Conservation (phyloP, 2,888 invertebrate genomes). For the Drosophila quinaria region DNA sequence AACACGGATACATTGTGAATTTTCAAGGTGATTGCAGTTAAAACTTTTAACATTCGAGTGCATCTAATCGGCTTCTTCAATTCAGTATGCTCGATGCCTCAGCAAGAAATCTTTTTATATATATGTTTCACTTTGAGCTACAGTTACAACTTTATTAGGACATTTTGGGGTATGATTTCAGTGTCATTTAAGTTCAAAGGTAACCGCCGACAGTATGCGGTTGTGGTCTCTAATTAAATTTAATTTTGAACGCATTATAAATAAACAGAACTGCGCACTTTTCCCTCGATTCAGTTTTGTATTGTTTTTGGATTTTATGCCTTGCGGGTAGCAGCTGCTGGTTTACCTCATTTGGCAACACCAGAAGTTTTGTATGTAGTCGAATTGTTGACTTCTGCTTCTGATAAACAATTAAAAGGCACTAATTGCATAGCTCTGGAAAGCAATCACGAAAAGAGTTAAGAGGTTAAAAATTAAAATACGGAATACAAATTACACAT, state of each 20-base stretch:
- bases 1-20: slow-evolving; percentile 1
- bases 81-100: slow-evolving; percentile 12
- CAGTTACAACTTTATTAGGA: not conserved
- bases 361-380: slow-evolving; percentile 1
- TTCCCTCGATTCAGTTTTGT: not conserved
- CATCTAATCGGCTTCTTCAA: slow-evolving; percentile 43
- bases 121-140: not conserved
- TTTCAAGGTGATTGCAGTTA: slow-evolving; percentile 45
- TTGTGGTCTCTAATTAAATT: slow-evolving; percentile 65
- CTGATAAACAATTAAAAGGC: not conserved
- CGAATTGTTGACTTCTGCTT: slow-evolving; percentile 3
- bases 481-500: no score
- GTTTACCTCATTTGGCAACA: slow-evolving; percentile 2
- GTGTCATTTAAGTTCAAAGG: slow-evolving; percentile 38
- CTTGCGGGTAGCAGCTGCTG: slow-evolving; percentile 31
- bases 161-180: slow-evolving; percentile 40
- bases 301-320: slow-evolving; percentile 15
- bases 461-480: no score
- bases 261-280: not conserved
- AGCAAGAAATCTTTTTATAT: slow-evolving; percentile 9
- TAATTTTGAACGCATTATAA: slow-evolving; percentile 42
- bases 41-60: slow-evolving; percentile 23
- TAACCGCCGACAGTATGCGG: slow-evolving; percentile 49
- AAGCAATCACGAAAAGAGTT: no score
- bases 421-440: not conserved